Evolutionary conservation across 37 sponge, comb jelly and placozoan genomes (phyloP), one percentile per base, ranked within the genome.

Genomic region (Bolinopsis microptera): DNA sequence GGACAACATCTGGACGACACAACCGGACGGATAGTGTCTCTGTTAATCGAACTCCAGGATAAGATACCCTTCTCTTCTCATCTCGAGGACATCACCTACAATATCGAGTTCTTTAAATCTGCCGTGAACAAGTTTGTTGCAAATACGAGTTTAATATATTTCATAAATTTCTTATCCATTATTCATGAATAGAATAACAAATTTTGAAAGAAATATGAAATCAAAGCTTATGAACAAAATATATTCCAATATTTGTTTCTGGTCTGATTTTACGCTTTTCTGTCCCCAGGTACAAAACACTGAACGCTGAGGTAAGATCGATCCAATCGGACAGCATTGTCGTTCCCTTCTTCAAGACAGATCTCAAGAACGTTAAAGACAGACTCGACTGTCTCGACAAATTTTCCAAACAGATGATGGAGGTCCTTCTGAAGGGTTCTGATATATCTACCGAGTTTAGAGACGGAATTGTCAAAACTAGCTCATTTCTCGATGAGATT

Each of bases 341-440:
- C 16, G 90, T 86, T 0, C 90, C 90, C 61, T 86, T 86, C 90
- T 86, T 86, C 90, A 38, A n/a, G 2, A 41, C 90, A 16, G 90
- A 86, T 27, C 61, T 86, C 48, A 86, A 86, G 61, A 86, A 86
- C 90, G 90, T 86, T 9, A 28, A 86, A 26, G 90, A 86, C 90
- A 38, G 90, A 27, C 61, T 86, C 30, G 61, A 39, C n/a, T 40
- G 48, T 24, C 61, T 86, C 0, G 90, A 86, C 25, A 41, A 86
- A 25, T 86, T 86, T 30, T 41, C 41, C 23, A 86, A 86, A 41
- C 61, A 86, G 61, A 86, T 41, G 61, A 41, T 86, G 35, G 90
- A 86, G 13, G 90, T 86, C 25, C 90, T 86, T 5, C 61, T 86
- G 48, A 86, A 41, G 26, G 90, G 90, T 22, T 86, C 90, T 1